Evolutionary conservation across 2,797 vertebrate genomes (phyloP).

Genomic region (Halcyon badia): DNA sequence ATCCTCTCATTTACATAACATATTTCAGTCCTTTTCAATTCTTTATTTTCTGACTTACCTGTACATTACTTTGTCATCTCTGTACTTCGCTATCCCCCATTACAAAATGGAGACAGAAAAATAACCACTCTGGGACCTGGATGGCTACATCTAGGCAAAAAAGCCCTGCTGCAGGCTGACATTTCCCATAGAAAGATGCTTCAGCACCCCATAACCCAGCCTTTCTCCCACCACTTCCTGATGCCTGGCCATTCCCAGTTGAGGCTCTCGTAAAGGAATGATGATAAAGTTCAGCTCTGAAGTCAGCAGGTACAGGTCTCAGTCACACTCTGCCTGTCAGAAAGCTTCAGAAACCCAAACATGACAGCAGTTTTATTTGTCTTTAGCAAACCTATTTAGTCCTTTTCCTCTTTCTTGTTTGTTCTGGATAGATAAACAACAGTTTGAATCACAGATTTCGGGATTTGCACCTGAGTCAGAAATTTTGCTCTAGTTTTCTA

Average conservation of each 20-base stretch:
- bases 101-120: neutral
- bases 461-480: neutral
- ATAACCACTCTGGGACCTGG: neutral
- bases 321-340: neutral
- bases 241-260: neutral
- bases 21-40: neutral
- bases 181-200: neutral
- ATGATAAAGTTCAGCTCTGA: neutral
- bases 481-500: neutral
- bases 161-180: neutral
- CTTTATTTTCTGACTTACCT: neutral
- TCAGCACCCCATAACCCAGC: rapidly evolving
- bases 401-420: neutral
- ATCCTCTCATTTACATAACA: neutral
- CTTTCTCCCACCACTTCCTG: neutral
- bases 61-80: neutral
- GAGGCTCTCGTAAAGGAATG: rapidly evolving
- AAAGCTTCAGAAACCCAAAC: neutral
- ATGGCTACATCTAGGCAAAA: neutral
- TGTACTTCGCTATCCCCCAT: neutral
- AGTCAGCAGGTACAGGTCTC: neutral
- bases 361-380: neutral
- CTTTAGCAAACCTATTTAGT: neutral
- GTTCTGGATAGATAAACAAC: neutral
- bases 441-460: neutral